Percentiles rank a stretch among this genome's conserved stretches.
Conservation (phyloP, 2,888 invertebrate species). For the Cephus sareptanus region DNA sequence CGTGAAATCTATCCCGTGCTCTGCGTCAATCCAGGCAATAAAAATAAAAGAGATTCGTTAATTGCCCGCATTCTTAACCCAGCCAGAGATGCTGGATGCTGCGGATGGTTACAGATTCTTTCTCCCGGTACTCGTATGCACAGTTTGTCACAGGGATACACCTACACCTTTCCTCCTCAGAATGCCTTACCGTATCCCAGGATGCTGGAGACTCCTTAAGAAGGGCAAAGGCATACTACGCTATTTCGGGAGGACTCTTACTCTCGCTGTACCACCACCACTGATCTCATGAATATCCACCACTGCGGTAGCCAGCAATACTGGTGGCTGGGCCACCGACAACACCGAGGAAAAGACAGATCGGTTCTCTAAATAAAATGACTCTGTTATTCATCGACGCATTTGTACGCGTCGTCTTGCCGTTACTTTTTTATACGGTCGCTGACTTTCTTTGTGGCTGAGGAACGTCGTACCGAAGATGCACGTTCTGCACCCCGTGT, state of each 20-base stretch:
- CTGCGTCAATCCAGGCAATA: constrained; percentile 40
- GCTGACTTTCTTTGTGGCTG: constrained; percentile 13
- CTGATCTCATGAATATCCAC: neutral
- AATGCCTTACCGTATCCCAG: neutral
- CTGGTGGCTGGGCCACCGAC: constrained; percentile 40
- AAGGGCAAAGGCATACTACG: constrained; percentile 41
- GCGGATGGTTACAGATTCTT: neutral
- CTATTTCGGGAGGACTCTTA: constrained; percentile 39
- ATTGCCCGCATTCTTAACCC: constrained; percentile 44
- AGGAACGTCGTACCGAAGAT: neutral
- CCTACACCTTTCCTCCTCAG: neutral
- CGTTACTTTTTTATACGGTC: constrained; percentile 34
- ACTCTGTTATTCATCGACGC: constrained; percentile 65
- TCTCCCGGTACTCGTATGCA: neutral
- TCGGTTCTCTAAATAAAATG: constrained; percentile 65
- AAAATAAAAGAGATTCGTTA: constrained; percentile 51
- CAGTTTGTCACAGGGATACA: neutral
- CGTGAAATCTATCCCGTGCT: constrained; percentile 33
- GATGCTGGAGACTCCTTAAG: constrained; percentile 27
- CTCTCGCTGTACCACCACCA: constrained; percentile 6
- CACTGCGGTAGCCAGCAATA: neutral
- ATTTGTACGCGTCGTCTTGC: constrained; percentile 59
- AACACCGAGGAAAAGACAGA: constrained; percentile 57
- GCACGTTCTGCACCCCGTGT: neutral
- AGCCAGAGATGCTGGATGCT: neutral